Conservation (phyloP, 1,140 invertebrate species). For the Asobara japonica region DNA sequence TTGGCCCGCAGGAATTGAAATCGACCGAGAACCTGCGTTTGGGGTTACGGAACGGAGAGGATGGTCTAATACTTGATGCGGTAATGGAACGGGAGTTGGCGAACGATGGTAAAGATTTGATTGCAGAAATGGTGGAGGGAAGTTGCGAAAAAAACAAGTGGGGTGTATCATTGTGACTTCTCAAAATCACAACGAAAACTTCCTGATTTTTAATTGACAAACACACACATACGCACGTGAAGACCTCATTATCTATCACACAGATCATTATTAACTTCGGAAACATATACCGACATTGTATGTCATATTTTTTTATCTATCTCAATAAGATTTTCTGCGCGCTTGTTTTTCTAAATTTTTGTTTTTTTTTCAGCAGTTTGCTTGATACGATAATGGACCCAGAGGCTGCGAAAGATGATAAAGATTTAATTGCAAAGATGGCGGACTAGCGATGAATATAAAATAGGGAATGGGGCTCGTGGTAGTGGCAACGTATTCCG, state of each 20-base stretch:
- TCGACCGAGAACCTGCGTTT: not conserved
- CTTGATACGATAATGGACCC: not conserved
- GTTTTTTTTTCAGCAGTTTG: too few species aligned
- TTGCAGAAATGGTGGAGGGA: not conserved
- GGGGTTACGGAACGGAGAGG: not conserved
- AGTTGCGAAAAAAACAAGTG: not conserved
- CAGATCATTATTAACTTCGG: too few species aligned
- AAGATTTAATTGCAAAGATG: slow-evolving; percentile 10
- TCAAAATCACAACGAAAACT: too few species aligned
- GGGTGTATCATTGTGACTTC: not conserved
- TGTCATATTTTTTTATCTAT: too few species aligned
- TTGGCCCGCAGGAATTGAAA: slow-evolving; percentile 19
- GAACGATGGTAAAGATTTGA: not conserved
- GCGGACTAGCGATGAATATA: not conserved
- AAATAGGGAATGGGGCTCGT: not conserved
- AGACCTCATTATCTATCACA: too few species aligned
- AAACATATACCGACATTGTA: too few species aligned
- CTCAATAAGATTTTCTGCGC: too few species aligned
- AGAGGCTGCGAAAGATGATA: not conserved
- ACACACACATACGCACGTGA: too few species aligned
- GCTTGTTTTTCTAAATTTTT: too few species aligned
- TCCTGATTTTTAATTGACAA: too few species aligned
- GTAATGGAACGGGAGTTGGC: not conserved
- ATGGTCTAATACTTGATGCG: not conserved
- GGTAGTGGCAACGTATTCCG: not conserved